A percentile compares a stretch with the other conserved stretches of the same genome.
Evolutionary conservation across 92 coral and sea anemone genomes (phyloP).

Genomic region (Palythoa grandiflora): DNA sequence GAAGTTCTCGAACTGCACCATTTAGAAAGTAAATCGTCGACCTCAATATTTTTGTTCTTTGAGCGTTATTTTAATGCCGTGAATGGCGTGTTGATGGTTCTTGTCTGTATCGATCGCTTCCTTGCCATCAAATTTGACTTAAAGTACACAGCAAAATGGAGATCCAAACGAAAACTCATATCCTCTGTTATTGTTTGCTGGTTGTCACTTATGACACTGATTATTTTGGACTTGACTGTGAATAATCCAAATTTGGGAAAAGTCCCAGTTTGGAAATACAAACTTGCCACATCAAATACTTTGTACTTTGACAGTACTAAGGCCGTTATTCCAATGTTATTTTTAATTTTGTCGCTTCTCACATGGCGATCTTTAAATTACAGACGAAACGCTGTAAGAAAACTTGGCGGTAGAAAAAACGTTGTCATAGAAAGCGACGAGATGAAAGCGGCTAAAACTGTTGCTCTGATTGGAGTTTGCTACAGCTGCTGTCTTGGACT

Average conservation of each 20-base stretch:
- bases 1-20: constrained; percentile 32
- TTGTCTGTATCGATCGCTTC: constrained; percentile 23
- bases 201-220: not conserved
- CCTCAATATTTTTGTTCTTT: not conserved
- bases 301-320: constrained; percentile 29
- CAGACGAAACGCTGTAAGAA: constrained; percentile 9
- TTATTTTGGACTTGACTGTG: constrained; percentile 14
- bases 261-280: constrained; percentile 38
- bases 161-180: constrained; percentile 8
- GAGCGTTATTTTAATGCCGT: constrained; percentile 29
- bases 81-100: not conserved
- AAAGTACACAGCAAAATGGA: constrained; percentile 31
- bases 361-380: constrained; percentile 27
- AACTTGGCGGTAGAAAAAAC: constrained; percentile 14
- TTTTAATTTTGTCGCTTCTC: constrained; percentile 14
- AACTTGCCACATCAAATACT: constrained; percentile 24
- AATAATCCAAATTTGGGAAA: constrained; percentile 31
- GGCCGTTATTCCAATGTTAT: constrained; percentile 7
- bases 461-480: constrained; percentile 7
- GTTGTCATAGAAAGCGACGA: constrained; percentile 20
- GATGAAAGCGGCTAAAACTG: constrained; percentile 35
- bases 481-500: constrained; percentile 24
- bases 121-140: constrained; percentile 26
- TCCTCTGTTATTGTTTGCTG: constrained; percentile 10
- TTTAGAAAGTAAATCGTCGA: constrained; percentile 7